Evolutionary conservation across 1,140 invertebrate genomes (phyloP).

Genomic region (Calliphora vicina): DNA sequence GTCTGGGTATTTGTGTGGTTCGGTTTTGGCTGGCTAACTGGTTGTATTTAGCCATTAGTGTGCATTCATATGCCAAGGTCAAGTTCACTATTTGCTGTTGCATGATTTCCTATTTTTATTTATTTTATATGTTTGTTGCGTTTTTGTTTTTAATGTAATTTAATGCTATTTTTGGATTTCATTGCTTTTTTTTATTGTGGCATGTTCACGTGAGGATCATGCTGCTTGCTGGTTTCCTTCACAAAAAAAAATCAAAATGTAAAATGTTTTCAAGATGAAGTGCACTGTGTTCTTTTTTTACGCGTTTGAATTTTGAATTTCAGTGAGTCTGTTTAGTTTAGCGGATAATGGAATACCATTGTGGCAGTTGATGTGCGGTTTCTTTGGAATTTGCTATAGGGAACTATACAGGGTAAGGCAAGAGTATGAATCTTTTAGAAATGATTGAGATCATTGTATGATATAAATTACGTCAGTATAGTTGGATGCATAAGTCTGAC

Average conservation of each 20-base stretch:
- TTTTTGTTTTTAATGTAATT: not conserved
- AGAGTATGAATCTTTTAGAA: too few relatives aligned
- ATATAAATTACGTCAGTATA: too few relatives aligned
- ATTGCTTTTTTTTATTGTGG: not conserved
- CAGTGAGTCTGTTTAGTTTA: not conserved
- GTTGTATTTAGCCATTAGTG: not conserved
- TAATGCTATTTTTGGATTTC: not conserved
- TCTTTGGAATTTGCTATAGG: too few relatives aligned
- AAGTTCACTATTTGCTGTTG: slow-evolving; percentile 13
- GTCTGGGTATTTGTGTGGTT: not conserved
- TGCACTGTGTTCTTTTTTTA: not conserved
- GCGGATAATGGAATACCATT: not conserved
- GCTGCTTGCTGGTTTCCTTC: too few relatives aligned
- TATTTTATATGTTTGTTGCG: not conserved
- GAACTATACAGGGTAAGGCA: too few relatives aligned
- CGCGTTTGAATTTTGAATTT: not conserved
- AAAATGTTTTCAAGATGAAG: not conserved
- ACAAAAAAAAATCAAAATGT: not conserved
- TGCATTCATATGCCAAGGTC: not conserved
- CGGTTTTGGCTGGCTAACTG: not conserved
- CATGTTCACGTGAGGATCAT: not conserved
- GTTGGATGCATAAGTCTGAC: too few relatives aligned
- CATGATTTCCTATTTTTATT: not conserved
- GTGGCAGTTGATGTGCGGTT: not conserved
- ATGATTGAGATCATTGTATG: too few relatives aligned